Evolutionary conservation across 2,888 invertebrate genomes (phyloP).

Genomic region (Alitta virens): DNA sequence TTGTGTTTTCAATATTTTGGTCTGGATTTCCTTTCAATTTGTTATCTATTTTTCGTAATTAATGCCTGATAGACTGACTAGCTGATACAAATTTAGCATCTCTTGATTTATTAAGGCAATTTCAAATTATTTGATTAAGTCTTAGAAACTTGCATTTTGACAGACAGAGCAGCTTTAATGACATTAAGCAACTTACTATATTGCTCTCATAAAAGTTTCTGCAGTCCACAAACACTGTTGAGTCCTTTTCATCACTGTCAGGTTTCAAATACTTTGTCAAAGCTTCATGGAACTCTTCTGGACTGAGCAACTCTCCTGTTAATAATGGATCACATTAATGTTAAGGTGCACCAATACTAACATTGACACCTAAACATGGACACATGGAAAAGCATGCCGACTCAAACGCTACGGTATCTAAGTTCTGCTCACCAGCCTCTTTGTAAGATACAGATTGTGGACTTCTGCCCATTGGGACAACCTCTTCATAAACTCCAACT

Average conservation of each 20-base stretch:
- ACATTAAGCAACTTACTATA: constrained; percentile 19
- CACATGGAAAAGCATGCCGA: no score
- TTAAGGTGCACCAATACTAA: no score
- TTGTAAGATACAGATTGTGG: constrained; percentile 14
- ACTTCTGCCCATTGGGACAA: constrained; percentile 20
- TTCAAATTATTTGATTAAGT: no score
- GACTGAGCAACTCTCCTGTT: constrained; percentile 18
- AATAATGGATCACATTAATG: neutral
- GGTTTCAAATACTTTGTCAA: neutral
- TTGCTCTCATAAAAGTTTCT: constrained; percentile 28
- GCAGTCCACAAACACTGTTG: constrained; percentile 22
- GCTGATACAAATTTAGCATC: no score
- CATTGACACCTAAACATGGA: no score
- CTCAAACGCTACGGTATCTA: no score
- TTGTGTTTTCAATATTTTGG: no score
- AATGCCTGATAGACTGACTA: no score
- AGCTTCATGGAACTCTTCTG: constrained; percentile 22
- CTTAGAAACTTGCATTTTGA: no score
- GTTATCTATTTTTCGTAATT: no score
- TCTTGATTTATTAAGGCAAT: no score
- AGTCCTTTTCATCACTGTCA: neutral
- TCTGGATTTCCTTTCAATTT: no score
- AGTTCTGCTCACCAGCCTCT: constrained; percentile 16
- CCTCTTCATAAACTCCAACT: constrained; percentile 21
- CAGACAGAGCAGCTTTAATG: neutral